Conservation (phyloP, 2,113 vertebrate genomes). For the Alouatta palliata region DNA sequence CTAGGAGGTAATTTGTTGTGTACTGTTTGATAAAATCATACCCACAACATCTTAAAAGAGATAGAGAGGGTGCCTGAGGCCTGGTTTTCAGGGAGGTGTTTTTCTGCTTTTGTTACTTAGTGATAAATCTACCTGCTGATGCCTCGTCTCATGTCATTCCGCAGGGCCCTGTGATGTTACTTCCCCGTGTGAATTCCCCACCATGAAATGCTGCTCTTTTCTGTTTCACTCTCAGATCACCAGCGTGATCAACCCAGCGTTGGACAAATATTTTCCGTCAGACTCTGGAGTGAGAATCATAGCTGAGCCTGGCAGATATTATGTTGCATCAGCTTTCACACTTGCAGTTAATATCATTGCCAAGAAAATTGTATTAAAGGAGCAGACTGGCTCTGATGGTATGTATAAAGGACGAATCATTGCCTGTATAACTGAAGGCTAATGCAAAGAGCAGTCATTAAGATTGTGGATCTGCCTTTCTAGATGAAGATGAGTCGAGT, state of each 20-base stretch:
- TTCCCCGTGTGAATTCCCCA: rapidly evolving
- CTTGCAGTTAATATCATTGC: constrained; percentile 98
- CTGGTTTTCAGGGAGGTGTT: not conserved
- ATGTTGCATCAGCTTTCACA: constrained; percentile 96
- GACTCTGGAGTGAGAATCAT: constrained; percentile 92
- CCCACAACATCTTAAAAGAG: not conserved
- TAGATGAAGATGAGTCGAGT: constrained; percentile 92
- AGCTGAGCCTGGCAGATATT: constrained; percentile 96
- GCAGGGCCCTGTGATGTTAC: not conserved
- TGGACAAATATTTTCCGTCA: constrained; percentile 96
- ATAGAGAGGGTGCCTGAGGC: too few relatives aligned
- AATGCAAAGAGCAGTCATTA: not conserved
- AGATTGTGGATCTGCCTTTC: constrained; percentile 31
- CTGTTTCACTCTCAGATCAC: constrained; percentile 87
- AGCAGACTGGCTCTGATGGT: constrained; percentile 90
- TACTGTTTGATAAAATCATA: not conserved
- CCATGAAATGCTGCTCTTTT: not conserved
- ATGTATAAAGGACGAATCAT: not conserved
- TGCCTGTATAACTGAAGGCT: rapidly evolving
- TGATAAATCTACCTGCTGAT: not conserved
- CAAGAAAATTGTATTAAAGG: constrained; percentile 94
- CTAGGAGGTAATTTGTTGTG: not conserved
- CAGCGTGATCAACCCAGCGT: constrained; percentile 92
- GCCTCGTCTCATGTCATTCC: not conserved
- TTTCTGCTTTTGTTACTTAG: not conserved